Evolutionary conservation across 2,797 vertebrate genomes (phyloP), one percentile per base, ranked within the genome.

Genomic region (Malurus leucopterus): DNA sequence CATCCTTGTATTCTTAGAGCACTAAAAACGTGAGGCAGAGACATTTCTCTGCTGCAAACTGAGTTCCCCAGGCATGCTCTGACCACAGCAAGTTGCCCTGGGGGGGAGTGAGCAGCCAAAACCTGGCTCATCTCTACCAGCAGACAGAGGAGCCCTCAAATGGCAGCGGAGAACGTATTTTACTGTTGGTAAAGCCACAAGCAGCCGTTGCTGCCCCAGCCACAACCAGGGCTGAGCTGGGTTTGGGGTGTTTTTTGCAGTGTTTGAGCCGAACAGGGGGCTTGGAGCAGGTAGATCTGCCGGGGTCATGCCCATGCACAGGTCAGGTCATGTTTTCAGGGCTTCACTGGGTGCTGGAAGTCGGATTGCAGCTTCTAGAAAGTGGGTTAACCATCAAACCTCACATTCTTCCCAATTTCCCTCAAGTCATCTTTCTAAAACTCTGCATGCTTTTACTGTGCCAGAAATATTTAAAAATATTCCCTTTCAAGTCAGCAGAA

Each of bases 401-500:
- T 74, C 3, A 14, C 7, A 17, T 30, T 30, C 10, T 76, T 84
- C 55, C 47, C 27, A 26, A 1, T 43, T 87, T 68, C 21, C 24
- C 54, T 43, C 46, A 51, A 77, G 57, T 19, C 8, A 55, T 38
- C 49, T 30, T 88, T 76, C 54, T 77, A 69, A 86, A 89, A 46
- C 57, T 82, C 1, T 9, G 15, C 30, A 57, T 46, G 9, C 24
- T n/a, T 82, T 77, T 71, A 27, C 21, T 57, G 29, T 59, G 62
- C 74, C 80, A 90, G 77, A 93, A 77, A 76, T 53, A 65, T 73
- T 79, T 21, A n/a, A 68, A 81, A 80, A 67, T 76, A 93, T 73
- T 94, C 74, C 21, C 36, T 91, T 92, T 91, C 43, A 93, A 89
- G 88, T 81, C 55, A 58, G 59, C 10, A 55, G 65, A 77, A 57